phyloP scores from a whole-genome alignment of 2,113 vertebrate species.

The Brachypteracias leptosomus region DNA sequence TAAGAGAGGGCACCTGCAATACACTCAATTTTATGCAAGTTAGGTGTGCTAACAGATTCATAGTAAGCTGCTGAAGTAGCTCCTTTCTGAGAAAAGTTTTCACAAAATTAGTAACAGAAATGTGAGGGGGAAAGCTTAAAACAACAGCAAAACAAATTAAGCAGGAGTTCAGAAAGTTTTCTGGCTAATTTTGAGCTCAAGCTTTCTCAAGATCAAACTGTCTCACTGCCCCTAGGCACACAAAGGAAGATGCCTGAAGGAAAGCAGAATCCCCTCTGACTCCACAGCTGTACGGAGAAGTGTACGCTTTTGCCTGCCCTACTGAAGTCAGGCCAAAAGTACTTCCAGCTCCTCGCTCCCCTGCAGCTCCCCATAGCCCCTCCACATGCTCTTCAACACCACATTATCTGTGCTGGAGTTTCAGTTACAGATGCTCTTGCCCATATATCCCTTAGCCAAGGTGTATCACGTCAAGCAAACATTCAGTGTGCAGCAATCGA shows the following conservation, averaged over 20 bases:
- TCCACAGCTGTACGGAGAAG: background rate
- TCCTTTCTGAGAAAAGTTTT: background rate
- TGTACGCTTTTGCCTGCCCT: rapidly evolving
- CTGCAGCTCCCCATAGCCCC: background rate
- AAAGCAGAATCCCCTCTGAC: background rate
- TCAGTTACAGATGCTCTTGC: background rate
- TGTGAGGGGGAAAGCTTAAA: rapidly evolving
- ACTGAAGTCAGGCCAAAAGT: background rate
- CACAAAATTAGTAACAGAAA: background rate
- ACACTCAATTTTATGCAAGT: background rate
- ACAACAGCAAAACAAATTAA: background rate
- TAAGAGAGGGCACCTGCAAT: background rate
- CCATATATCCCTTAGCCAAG: background rate
- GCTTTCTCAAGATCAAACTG: background rate
- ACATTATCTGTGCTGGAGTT: background rate
- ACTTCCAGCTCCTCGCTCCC: background rate
- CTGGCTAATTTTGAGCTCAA: background rate
- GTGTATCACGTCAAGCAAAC: background rate
- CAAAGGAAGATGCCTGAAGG: background rate
- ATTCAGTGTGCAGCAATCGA: background rate
- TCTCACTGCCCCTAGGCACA: background rate
- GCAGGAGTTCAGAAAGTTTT: background rate
- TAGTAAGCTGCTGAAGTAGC: background rate
- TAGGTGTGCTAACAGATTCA: background rate
- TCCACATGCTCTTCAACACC: background rate